Percentiles rank a stretch among this genome's conserved stretches.
phyloP scores from a whole-genome alignment of 2,888 invertebrate genomes.

The Stenodera caucasica region DNA sequence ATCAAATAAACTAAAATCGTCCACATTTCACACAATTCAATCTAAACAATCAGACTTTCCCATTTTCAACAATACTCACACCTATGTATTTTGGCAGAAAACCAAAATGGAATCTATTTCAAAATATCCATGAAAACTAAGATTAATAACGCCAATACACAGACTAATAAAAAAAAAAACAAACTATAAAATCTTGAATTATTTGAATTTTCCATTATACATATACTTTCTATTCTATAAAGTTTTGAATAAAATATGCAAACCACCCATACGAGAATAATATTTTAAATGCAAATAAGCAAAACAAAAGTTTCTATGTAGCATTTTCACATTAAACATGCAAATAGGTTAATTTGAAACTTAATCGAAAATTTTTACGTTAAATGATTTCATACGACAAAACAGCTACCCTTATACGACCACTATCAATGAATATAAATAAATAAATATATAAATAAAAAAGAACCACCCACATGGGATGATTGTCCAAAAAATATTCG shows the following conservation, averaged over 20 bases:
- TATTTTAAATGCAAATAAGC: constrained; percentile 13
- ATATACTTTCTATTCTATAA: constrained; percentile 1
- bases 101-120: neutral
- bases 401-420: neutral
- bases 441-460: too few relatives aligned
- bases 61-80: constrained; percentile 17
- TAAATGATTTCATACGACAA: neutral
- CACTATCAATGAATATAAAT: too few relatives aligned
- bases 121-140: neutral
- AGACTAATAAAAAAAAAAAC: too few relatives aligned
- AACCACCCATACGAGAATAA: constrained; percentile 7
- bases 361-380: constrained; percentile 11
- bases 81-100: constrained; percentile 20
- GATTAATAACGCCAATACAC: neutral
- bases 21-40: constrained; percentile 19
- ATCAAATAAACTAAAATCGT: constrained; percentile 26
- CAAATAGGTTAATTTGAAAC: constrained; percentile 12
- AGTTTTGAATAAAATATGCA: constrained; percentile 7
- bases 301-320: constrained; percentile 9
- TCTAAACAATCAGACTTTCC: constrained; percentile 20
- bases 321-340: constrained; percentile 9
- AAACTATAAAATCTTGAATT: neutral
- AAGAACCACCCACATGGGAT: neutral
- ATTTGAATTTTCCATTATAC: neutral
- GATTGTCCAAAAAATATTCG: neutral